Evolutionary conservation across 37 sponge, comb jelly and placozoan species (phyloP).

Genomic region (Beroe forskalii): DNA sequence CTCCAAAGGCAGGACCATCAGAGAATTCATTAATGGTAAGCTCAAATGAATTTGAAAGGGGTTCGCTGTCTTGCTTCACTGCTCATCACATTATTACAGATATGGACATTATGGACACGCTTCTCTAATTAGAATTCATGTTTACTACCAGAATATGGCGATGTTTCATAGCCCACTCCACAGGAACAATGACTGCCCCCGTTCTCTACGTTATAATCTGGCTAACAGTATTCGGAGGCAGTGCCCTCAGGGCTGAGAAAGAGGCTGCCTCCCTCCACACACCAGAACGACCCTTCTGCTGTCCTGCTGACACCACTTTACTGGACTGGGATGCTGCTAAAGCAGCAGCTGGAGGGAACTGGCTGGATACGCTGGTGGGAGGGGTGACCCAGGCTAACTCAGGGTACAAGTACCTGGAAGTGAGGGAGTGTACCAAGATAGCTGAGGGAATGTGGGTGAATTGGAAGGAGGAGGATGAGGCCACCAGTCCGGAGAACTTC

Average conservation of each 20-base stretch:
- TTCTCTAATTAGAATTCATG: too few species aligned
- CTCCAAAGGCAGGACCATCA: slow-evolving; percentile 28
- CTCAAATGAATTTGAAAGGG: too few species aligned
- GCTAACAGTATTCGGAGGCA: slow-evolving; percentile 44
- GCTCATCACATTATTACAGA: too few species aligned
- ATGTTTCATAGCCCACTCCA: too few species aligned
- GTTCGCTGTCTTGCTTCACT: too few species aligned
- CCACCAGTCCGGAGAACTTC: not conserved
- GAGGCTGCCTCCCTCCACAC: not conserved
- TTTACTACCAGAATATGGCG: too few species aligned
- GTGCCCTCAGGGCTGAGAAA: not conserved
- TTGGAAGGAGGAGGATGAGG: not conserved
- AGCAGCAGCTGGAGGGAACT: not conserved
- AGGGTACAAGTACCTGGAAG: not conserved
- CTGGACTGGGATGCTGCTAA: slow-evolving; percentile 6
- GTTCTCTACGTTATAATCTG: slow-evolving; percentile 10
- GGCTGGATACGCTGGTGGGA: not conserved
- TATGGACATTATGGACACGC: too few species aligned
- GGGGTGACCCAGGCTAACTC: not conserved
- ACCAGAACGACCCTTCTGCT: not conserved
- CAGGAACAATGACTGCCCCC: slow-evolving; percentile 37
- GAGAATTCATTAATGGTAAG: slow-evolving; percentile 62
- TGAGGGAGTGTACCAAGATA: not conserved
- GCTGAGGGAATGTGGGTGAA: not conserved
- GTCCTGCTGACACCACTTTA: not conserved